These are phyloP conservation scores for Tetramorium parvispinum DNA, from an alignment of 1,140 invertebrate species.

Conservation along the genomic window DNA sequence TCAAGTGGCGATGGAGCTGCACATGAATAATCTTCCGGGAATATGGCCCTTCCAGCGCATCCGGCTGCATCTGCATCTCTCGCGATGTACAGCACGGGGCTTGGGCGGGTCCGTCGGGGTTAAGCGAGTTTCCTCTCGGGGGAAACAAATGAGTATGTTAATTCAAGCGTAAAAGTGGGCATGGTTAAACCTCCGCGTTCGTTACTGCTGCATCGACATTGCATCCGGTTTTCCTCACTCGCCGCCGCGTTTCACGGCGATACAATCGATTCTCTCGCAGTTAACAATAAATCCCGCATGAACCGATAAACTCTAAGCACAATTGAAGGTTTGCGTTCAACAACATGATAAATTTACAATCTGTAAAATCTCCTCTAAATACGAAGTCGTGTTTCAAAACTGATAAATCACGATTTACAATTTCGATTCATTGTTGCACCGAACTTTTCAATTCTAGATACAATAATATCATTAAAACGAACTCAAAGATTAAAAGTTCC, in stretches of 20 bases:
- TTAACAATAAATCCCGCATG: constrained; percentile 15
- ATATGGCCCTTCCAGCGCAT: constrained; percentile 46
- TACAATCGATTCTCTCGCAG: constrained; percentile 30
- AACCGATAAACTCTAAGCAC: constrained; percentile 17
- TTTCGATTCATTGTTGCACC: too few relatives aligned
- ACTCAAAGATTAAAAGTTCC: background rate
- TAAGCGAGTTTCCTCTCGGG: constrained; percentile 55
- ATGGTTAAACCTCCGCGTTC: constrained; percentile 62
- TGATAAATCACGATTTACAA: background rate
- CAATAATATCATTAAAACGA: background rate
- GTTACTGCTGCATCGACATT: constrained; percentile 11
- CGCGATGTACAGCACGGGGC: constrained; percentile 7
- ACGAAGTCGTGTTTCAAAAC: background rate
- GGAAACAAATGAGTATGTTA: constrained; percentile 73
- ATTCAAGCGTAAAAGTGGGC: constrained; percentile 71
- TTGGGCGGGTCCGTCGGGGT: background rate
- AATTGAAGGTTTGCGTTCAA: constrained; percentile 5
- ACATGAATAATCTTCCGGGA: constrained; percentile 62
- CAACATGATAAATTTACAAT: constrained; percentile 4
- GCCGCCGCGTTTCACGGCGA: constrained; percentile 10
- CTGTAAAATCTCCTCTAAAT: background rate
- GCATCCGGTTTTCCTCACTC: constrained; percentile 32
- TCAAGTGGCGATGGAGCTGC: constrained; percentile 51
- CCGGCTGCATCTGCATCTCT: constrained; percentile 45
- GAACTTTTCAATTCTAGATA: background rate